These are phyloP conservation scores for Sinodicranocentrus sp. DNA, from an alignment of 2,888 invertebrate species.

Conservation along the genomic window DNA sequence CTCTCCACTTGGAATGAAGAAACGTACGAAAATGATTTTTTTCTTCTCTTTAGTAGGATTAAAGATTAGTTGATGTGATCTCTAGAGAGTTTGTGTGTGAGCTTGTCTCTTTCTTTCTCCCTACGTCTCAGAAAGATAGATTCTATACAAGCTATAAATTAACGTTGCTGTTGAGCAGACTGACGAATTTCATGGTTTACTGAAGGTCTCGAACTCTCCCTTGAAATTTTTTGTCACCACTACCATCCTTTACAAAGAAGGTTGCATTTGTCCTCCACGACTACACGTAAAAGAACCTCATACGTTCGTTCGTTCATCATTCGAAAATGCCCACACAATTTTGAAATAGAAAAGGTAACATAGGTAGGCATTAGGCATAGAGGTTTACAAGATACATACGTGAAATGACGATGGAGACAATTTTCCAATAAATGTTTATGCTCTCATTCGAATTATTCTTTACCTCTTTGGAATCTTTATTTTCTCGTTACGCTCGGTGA, in stretches of 20 bases:
- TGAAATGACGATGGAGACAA: neutral
- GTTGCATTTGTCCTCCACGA: neutral
- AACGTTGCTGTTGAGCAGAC: conserved; percentile 9
- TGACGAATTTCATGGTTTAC: conserved; percentile 53
- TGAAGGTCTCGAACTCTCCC: conserved; percentile 62
- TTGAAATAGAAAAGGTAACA: too few relatives aligned
- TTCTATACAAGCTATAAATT: conserved; percentile 25
- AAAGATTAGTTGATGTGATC: conserved; percentile 12
- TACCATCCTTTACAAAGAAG: neutral
- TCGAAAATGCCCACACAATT: too few relatives aligned
- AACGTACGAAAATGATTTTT: too few relatives aligned
- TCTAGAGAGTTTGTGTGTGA: neutral
- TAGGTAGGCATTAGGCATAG: too few relatives aligned
- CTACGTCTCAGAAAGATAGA: too few relatives aligned
- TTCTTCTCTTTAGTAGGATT: conserved; percentile 10
- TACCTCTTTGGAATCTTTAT: too few relatives aligned
- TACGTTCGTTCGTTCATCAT: neutral
- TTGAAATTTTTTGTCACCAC: conserved; percentile 59
- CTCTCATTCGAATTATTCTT: neutral
- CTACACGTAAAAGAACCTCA: neutral
- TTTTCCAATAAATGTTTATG: neutral
- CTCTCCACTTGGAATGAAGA: too few relatives aligned
- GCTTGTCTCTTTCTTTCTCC: too few relatives aligned
- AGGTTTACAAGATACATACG: too few relatives aligned
- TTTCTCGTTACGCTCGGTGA: too few relatives aligned